Evolutionary conservation across 2,888 invertebrate genomes (phyloP), one percentile per base, ranked within the genome.

Genomic region (Cryptus viduatorius): DNA sequence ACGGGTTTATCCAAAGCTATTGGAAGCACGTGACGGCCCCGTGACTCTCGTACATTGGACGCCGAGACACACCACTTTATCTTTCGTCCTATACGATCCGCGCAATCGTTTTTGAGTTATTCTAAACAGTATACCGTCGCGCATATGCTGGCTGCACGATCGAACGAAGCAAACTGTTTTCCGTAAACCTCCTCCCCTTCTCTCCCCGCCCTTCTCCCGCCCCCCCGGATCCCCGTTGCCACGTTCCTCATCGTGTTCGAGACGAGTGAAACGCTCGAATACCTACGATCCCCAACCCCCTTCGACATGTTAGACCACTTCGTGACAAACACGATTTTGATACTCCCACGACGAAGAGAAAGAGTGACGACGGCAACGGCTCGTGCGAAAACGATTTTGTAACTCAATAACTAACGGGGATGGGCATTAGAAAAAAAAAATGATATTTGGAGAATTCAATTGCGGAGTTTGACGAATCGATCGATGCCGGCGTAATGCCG

Each of bases 51-150:
- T 83, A 82, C 84, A 64, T 79, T 73, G 79, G 65, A 59, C 8
- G 44, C 73, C n/a, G 56, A 53, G 46, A 53, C 56, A 56, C 69
- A 24, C 53, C 48, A 48, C 16, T 71, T 69, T 50, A 29, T 71
- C 67, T 81, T 48, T 46, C 44, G 46, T 53, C 50, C 67, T 73
- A 65, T 78, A 82, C 80, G 69, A 83, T 82, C 65, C 81, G 83
- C 79, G 85, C 92, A 91, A 93, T 93, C 92, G 91, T 93, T 93
- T 90, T 91, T 91, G 90, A 92, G 89, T 93, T 93, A 93, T 93
- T 93, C 92, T 90, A 90, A 91, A 90, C 87, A 88, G 88, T 79
- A 85, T 84, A 79, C 87, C 86, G 76, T 82, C 79, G 72, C 37
- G 37, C 37, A 37, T 37, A 37, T 37, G 67, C 64, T 75, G 75